phyloP scores from a whole-genome alignment of 2,113 vertebrate genomes.

The Alligator mississippiensis region DNA sequence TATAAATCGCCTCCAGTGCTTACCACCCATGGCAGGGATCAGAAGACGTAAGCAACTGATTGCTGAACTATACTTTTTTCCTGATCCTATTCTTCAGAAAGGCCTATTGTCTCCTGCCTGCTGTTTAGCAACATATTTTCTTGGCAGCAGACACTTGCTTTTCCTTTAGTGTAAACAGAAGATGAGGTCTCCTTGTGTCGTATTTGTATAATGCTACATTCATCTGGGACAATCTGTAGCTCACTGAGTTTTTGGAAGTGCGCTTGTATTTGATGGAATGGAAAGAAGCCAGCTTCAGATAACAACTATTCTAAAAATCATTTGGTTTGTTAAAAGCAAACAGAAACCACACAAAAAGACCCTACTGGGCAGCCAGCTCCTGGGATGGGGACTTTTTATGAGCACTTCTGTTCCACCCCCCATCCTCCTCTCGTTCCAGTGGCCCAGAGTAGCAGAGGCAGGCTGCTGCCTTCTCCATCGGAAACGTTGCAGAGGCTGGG shows the following conservation, averaged over 20 bases:
- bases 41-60: background rate
- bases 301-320: background rate
- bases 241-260: slow-evolving; percentile 22
- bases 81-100: background rate
- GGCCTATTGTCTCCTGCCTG: background rate
- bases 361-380: no score
- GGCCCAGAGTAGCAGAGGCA: no score
- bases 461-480: no score
- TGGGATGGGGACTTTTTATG: no score
- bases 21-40: background rate
- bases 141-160: slow-evolving; percentile 45
- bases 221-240: background rate
- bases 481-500: background rate
- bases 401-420: no score
- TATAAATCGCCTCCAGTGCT: slow-evolving; percentile 17
- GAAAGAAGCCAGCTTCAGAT: slow-evolving; percentile 5
- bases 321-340: no score
- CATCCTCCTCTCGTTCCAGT: no score
- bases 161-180: background rate
- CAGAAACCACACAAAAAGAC: no score
- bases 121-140: slow-evolving; percentile 4
- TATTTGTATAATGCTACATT: background rate
- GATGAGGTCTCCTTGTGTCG: slow-evolving; percentile 21
- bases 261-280: slow-evolving; percentile 1
- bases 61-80: slow-evolving; percentile 27